phyloP scores from a whole-genome alignment of 1,140 invertebrate species.

The Uloborus diversus region DNA sequence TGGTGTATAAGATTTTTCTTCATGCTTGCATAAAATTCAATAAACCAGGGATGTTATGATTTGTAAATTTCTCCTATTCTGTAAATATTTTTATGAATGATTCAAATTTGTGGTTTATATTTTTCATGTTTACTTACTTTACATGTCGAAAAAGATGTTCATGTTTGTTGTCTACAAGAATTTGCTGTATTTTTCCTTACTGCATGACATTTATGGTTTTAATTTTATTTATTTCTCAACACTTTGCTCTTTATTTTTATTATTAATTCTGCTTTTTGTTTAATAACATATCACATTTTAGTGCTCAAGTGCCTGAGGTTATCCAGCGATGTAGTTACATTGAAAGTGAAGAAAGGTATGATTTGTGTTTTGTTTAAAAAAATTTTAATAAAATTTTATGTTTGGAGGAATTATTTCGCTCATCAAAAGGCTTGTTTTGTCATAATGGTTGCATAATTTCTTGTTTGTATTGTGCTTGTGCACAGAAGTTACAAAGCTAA shows the following conservation, averaged over 20 bases:
- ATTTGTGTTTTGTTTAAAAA: not conserved
- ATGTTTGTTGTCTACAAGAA: not conserved
- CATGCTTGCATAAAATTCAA: too few species aligned
- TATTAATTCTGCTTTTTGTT: constrained; percentile 29
- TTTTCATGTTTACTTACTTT: not conserved
- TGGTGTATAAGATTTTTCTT: too few species aligned
- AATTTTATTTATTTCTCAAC: not conserved
- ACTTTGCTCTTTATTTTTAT: not conserved
- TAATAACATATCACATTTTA: constrained; percentile 67
- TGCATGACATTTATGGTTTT: not conserved
- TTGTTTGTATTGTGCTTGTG: constrained; percentile 53
- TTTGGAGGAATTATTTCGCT: not conserved
- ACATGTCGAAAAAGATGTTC: not conserved
- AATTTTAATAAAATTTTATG: not conserved
- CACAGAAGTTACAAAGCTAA: too few species aligned
- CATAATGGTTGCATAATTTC: not conserved
- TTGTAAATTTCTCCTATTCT: not conserved
- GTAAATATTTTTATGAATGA: not conserved
- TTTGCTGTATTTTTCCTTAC: not conserved
- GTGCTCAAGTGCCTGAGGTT: constrained; percentile 90
- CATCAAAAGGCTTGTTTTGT: too few species aligned
- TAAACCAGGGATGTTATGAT: too few species aligned
- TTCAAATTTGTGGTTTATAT: not conserved
- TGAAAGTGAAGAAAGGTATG: constrained; percentile 88
- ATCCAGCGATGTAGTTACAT: constrained; percentile 84